Evolutionary conservation across 1,140 invertebrate genomes (phyloP), one percentile per base, ranked within the genome.

Genomic region (Penaeus chinensis): DNA sequence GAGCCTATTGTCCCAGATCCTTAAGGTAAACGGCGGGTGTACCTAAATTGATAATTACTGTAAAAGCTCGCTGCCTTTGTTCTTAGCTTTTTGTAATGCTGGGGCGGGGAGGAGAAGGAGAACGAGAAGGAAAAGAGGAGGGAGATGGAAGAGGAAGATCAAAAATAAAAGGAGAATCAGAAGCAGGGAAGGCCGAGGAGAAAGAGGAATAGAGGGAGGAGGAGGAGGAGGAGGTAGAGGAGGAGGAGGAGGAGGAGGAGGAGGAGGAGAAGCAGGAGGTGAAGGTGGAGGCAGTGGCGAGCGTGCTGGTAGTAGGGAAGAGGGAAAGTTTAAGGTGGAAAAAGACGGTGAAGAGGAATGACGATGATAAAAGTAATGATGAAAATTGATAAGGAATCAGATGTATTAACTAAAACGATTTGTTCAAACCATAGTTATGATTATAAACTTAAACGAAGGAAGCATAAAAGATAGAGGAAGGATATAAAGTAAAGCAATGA

Each of bases 41-140:
- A 74, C 71, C 71, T 74, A 74, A 74, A 74, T 74, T 74, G 71
- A 74, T 74, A 74, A 74, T 74, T 74, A 74, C 71, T 74, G 71
- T 74, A 74, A 74, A 74, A 74, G 71, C 71, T 74, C 71, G 5
- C 71, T 74, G 71, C 27, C 71, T 74, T 74, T 74, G 71, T 74
- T 37, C 71, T 74, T 74, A 37, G 71, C 71, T 74, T 74, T 74
- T 74, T 74, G 71, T 74, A 74, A 27, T 74, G 71, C 27, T 74
- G 42, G 27, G 71, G n/a, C 42, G 60, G 22, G n/a, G 54, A 27
- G 47, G 61, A 81, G 32, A 3, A 7, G 19, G n/a, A 27, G n/a
- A 22, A 16, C 19, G 20, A 24, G 61, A 16, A 22, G 24, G 47
- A 62, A 27, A 81, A 81, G 54, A 24, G 60, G 62, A 32, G 32